phyloP scores from a whole-genome alignment of 2,113 vertebrate species.

The Urocitellus parryii region DNA sequence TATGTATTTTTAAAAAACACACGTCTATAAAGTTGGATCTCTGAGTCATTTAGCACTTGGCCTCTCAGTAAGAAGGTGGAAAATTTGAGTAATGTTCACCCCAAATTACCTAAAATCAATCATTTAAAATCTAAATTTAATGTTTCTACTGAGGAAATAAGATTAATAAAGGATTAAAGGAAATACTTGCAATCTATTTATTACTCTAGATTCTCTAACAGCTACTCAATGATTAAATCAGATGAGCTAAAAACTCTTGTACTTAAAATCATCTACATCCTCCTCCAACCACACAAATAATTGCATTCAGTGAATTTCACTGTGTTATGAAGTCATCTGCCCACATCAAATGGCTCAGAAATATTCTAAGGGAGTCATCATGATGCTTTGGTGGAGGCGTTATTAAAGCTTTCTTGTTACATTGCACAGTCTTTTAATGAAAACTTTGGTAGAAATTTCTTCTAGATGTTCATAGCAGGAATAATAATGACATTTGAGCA shows the following conservation, averaged over 20 bases:
- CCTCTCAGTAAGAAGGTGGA: not conserved
- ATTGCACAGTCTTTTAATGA: not conserved
- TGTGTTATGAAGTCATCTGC: not conserved
- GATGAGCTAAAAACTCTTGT: not conserved
- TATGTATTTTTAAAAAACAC: not conserved
- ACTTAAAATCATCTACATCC: not conserved
- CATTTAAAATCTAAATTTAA: not conserved
- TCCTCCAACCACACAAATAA: not conserved
- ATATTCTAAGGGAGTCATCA: constrained; percentile 21
- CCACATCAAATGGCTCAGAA: not conserved
- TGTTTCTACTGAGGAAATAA: not conserved
- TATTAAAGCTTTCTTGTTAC: not conserved
- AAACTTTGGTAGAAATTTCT: constrained; percentile 8
- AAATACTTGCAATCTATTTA: not conserved
- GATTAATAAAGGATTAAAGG: not conserved
- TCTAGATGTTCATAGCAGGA: not conserved
- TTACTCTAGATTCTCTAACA: constrained; percentile 23
- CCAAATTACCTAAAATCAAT: not conserved
- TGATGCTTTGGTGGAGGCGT: not conserved
- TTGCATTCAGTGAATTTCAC: not conserved
- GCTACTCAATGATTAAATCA: not conserved
- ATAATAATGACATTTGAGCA: not conserved
- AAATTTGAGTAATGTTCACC: not conserved
- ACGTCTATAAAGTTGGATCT: not conserved
- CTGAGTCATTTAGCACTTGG: not conserved